A percentile compares a stretch with the other conserved stretches of the same genome.
Evolutionary conservation across 2,888 invertebrate species (phyloP).

Genomic region (Epinotia bilunana): DNA sequence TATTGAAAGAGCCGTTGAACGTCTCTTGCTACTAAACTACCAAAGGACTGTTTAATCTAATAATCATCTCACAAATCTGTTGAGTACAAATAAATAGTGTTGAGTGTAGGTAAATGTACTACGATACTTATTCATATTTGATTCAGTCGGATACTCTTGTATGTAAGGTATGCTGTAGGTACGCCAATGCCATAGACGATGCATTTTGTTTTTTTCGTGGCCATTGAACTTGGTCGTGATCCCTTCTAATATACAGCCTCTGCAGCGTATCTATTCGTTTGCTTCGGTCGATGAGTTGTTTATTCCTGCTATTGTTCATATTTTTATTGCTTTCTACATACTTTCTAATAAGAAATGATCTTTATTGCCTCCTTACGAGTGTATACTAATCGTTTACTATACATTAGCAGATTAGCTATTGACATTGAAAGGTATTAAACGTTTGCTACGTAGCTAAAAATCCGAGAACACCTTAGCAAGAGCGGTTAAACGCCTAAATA

Average conservation of each 20-base stretch:
- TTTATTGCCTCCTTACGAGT: background rate
- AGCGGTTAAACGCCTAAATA: constrained; percentile 9
- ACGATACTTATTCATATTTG: background rate
- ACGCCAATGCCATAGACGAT: constrained; percentile 27
- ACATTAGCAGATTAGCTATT: too few species aligned
- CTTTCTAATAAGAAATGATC: constrained; percentile 12
- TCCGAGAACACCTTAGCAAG: background rate
- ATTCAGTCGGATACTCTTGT: background rate
- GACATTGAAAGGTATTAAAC: background rate
- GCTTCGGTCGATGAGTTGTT: constrained; percentile 44
- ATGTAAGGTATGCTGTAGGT: constrained; percentile 14
- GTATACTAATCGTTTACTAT: background rate
- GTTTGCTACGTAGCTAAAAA: background rate
- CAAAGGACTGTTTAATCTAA: background rate
- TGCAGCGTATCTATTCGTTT: constrained; percentile 48
- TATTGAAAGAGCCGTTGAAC: background rate
- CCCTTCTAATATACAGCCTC: constrained; percentile 59
- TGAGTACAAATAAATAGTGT: background rate
- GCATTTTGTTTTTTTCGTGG: constrained; percentile 55
- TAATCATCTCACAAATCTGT: background rate
- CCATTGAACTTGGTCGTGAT: constrained; percentile 67
- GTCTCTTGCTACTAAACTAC: background rate
- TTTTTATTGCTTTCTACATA: background rate
- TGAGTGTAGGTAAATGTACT: background rate
- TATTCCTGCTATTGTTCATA: background rate